Conservation (phyloP, 92 coral and sea anemone species). For the Chrysogorgia sp. region DNA sequence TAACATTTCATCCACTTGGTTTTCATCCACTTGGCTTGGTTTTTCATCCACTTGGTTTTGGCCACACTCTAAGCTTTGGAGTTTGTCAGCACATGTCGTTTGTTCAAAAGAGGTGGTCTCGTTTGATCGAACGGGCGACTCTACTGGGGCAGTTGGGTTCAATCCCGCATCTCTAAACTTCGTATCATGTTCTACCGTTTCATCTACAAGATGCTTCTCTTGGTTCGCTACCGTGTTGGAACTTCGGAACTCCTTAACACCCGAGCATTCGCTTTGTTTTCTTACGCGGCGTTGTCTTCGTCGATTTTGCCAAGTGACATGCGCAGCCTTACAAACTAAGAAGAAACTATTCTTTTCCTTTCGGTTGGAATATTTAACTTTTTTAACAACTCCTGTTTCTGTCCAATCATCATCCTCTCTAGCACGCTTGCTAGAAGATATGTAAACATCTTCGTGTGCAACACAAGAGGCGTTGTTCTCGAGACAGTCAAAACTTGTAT, state of each 20-base stretch:
- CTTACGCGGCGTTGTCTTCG: constrained; percentile 25
- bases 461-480: not conserved
- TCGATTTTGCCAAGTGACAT: constrained; percentile 46
- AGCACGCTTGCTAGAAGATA: constrained; percentile 23
- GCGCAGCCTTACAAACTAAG: constrained; percentile 15
- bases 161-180: not conserved
- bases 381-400: not conserved
- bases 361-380: constrained; percentile 4
- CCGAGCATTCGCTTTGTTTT: not conserved
- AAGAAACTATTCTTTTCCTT: constrained; percentile 4
- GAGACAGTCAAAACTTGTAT: not conserved
- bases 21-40: too few species aligned
- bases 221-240: not conserved
- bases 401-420: not conserved
- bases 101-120: too few species aligned
- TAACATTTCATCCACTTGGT: not conserved
- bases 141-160: too few species aligned
- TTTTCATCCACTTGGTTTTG: too few species aligned
- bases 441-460: not conserved
- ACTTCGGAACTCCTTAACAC: not conserved
- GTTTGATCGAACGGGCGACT: too few species aligned
- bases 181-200: not conserved
- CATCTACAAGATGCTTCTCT: not conserved
- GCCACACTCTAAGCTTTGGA: too few species aligned
- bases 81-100: too few species aligned